These are phyloP conservation scores for Embiotoca jacksoni DNA, from an alignment of 2,113 vertebrate genomes.

Conservation along the genomic window DNA sequence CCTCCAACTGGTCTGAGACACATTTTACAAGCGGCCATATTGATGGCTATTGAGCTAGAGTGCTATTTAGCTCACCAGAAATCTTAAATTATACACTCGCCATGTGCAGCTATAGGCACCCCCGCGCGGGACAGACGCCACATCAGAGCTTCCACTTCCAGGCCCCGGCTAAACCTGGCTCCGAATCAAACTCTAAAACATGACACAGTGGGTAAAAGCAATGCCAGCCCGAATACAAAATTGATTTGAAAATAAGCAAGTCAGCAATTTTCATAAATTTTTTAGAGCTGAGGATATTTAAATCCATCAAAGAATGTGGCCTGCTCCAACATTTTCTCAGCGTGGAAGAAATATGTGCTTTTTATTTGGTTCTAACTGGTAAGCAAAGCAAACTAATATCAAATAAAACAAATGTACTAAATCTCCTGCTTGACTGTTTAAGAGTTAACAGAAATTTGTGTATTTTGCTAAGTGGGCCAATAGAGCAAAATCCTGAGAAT, in stretches of 20 bases:
- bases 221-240: conserved; percentile 54
- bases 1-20: conserved; percentile 76
- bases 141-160: conserved; percentile 73
- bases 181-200: conserved; percentile 53
- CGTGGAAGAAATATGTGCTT: conserved; percentile 30
- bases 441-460: conserved; percentile 22
- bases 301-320: conserved; percentile 32
- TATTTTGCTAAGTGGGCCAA: conserved; percentile 30
- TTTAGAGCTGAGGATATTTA: conserved; percentile 36
- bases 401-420: conserved; percentile 15
- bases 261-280: conserved; percentile 40
- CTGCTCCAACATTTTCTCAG: conserved; percentile 28
- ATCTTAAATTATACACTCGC: conserved; percentile 81
- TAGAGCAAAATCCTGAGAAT: conserved; percentile 19
- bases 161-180: conserved; percentile 59
- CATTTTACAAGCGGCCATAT: conserved; percentile 79
- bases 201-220: conserved; percentile 37
- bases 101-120: conserved; percentile 68
- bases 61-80: conserved; percentile 81
- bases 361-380: conserved; percentile 24
- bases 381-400: conserved; percentile 26
- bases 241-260: conserved; percentile 55
- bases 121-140: conserved; percentile 64
- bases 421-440: conserved; percentile 17
- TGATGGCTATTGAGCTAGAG: conserved; percentile 80